Evolutionary conservation across 2,113 vertebrate genomes (phyloP).

Genomic region (Ceyx margarethae): DNA sequence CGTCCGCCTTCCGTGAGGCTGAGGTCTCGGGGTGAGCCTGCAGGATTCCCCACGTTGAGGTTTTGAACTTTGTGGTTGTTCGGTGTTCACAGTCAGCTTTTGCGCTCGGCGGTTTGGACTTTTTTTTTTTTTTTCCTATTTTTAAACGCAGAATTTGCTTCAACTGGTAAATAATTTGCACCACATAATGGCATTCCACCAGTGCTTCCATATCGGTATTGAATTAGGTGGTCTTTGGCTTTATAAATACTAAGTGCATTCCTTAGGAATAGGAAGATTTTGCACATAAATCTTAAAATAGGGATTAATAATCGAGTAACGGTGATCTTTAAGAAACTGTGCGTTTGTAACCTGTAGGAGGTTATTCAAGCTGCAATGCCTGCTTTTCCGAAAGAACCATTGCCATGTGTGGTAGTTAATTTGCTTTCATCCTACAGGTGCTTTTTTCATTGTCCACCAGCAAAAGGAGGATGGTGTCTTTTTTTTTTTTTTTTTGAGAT

Average conservation of each 20-base stretch:
- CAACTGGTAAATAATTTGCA: not conserved
- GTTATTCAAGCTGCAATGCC: not conserved
- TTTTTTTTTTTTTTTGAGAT: not conserved
- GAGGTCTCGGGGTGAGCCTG: not conserved
- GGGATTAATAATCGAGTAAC: not conserved
- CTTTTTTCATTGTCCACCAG: constrained; percentile 19
- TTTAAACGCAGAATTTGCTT: not conserved
- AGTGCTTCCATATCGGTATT: not conserved
- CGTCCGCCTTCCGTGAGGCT: not conserved
- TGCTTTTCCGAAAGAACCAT: not conserved
- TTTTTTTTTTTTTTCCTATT: rapidly evolving
- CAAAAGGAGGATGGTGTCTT: not conserved
- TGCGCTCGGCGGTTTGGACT: not conserved
- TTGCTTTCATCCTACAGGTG: constrained; percentile 49
- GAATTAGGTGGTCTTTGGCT: not conserved
- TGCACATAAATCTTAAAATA: not conserved
- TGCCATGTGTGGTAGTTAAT: not conserved
- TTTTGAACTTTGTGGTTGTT: not conserved
- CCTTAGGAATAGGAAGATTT: not conserved
- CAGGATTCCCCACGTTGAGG: not conserved
- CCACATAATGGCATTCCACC: not conserved
- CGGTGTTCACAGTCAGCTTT: not conserved
- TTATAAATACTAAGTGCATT: not conserved
- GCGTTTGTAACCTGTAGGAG: constrained; percentile 24
- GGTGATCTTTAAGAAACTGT: not conserved